These are phyloP conservation scores for Macheiramphus alcinus DNA, from an alignment of 2,113 vertebrate species.

Conservation along the genomic window DNA sequence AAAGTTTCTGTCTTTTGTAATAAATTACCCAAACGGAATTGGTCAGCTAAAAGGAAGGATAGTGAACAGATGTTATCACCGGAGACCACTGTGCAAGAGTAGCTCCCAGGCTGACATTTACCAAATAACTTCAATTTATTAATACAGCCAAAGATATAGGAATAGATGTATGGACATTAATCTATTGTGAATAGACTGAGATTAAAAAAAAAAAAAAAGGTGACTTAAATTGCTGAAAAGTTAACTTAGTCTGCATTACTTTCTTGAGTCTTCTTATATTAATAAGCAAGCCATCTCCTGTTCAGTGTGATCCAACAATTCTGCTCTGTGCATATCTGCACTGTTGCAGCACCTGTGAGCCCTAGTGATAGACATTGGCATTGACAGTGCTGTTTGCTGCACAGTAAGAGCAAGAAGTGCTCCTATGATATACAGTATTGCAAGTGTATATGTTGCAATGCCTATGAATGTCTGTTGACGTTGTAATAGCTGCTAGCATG, in stretches of 20 bases:
- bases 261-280: background rate
- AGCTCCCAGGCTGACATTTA: background rate
- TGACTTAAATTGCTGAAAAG: background rate
- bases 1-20: background rate
- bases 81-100: background rate
- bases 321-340: background rate
- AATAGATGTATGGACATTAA: background rate
- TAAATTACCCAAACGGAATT: background rate
- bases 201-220: background rate
- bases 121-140: background rate
- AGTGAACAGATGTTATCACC: background rate
- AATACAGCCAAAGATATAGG: background rate
- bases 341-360: background rate
- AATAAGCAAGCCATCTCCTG: background rate
- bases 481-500: background rate
- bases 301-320: background rate
- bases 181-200: background rate
- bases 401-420: background rate
- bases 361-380: background rate
- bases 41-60: background rate
- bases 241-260: background rate
- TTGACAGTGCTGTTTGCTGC: background rate
- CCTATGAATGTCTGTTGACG: background rate
- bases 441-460: background rate
- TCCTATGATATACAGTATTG: background rate